phyloP scores from a whole-genome alignment of 1,140 invertebrate genomes.

The Trypoxylus dichotomus region DNA sequence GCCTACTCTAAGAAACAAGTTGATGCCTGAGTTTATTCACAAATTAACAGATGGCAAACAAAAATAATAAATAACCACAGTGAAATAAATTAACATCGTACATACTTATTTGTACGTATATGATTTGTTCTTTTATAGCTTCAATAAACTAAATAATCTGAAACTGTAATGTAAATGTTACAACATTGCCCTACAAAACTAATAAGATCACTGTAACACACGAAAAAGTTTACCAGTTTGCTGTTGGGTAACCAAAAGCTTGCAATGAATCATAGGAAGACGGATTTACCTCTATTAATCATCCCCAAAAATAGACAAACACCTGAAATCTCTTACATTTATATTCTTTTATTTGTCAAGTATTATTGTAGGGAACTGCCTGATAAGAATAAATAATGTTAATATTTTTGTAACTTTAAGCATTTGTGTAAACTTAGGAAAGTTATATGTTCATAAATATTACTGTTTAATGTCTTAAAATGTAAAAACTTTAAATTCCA shows the following conservation, averaged over 20 bases:
- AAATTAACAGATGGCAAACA: conserved; percentile 18
- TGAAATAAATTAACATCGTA: background rate
- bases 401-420: too few species aligned
- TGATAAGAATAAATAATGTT: too few species aligned
- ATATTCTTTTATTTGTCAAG: too few species aligned
- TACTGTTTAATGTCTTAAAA: too few species aligned
- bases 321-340: background rate
- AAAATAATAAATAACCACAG: conserved; percentile 5
- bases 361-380: too few species aligned
- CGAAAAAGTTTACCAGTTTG: background rate
- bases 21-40: conserved; percentile 3
- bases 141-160: background rate
- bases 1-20: background rate
- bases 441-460: too few species aligned
- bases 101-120: background rate
- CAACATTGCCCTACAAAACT: background rate
- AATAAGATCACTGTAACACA: background rate
- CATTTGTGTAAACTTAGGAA: too few species aligned
- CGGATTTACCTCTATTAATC: background rate
- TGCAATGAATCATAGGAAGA: background rate
- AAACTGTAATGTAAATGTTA: background rate
- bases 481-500: too few species aligned
- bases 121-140: background rate
- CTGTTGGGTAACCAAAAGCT: background rate
- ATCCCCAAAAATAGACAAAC: background rate